These are phyloP conservation scores for Propithecus perrieri DNA, from an alignment of 2,797 vertebrate species.

Conservation along the genomic window DNA sequence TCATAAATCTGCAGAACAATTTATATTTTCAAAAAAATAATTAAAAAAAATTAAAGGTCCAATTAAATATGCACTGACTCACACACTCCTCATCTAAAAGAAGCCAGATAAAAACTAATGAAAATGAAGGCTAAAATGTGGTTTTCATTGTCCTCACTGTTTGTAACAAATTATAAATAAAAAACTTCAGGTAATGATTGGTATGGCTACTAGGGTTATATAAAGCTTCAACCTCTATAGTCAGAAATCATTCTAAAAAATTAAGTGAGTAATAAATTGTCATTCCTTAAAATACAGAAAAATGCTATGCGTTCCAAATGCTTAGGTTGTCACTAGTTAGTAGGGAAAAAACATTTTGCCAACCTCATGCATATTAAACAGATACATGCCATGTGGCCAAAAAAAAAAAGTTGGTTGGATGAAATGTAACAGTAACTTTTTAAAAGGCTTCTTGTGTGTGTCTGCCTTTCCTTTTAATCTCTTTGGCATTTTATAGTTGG, in stretches of 20 bases:
- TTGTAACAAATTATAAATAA: conserved; percentile 32
- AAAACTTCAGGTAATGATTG: not conserved
- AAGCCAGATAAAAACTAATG: not conserved
- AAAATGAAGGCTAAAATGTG: not conserved
- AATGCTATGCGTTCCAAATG: conserved; percentile 42
- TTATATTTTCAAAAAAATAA: not conserved
- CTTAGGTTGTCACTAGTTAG: conserved; percentile 54
- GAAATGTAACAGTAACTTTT: conserved; percentile 57
- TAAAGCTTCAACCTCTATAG: not conserved
- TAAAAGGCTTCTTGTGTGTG: conserved; percentile 49
- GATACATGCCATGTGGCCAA: conserved; percentile 51
- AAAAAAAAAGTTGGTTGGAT: not conserved
- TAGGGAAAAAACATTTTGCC: conserved; percentile 46
- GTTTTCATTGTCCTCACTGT: not conserved
- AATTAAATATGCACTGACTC: not conserved
- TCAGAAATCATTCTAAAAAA: conserved; percentile 48
- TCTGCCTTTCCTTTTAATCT: conserved; percentile 60
- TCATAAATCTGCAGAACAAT: not conserved
- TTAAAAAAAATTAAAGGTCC: not conserved
- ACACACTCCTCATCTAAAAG: not conserved
- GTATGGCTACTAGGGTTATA: not conserved
- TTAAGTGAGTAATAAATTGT: conserved; percentile 43
- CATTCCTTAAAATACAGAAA: conserved; percentile 44
- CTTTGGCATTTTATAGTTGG: conserved; percentile 69
- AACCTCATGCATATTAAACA: conserved; percentile 67